Percentiles rank a stretch among this genome's conserved stretches.
Evolutionary conservation across 2,797 vertebrate genomes (phyloP).

Genomic region (Macrochelys suwanniensis): DNA sequence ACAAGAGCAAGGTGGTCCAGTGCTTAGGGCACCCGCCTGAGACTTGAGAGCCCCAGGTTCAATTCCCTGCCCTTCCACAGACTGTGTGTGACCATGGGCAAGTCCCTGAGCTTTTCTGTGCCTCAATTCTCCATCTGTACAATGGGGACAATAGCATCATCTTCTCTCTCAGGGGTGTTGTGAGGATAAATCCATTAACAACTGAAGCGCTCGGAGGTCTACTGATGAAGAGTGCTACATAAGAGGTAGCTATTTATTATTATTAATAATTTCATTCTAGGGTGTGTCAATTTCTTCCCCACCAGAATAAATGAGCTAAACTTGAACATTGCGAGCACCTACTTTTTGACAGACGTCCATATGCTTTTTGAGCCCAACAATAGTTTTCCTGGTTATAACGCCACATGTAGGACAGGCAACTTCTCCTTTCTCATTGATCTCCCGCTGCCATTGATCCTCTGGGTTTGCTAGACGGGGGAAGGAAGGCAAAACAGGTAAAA

Average conservation of each 20-base stretch:
- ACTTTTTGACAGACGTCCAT: conserved; percentile 99
- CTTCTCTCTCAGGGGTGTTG: neutral
- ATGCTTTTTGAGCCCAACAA: conserved; percentile 96
- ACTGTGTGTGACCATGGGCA: neutral
- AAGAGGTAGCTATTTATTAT: neutral
- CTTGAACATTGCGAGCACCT: conserved; percentile 40
- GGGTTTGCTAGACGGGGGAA: conserved; percentile 72
- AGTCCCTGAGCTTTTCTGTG: neutral
- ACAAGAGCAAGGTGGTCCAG: neutral
- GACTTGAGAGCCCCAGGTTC: neutral
- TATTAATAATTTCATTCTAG: neutral
- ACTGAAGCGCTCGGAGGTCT: neutral
- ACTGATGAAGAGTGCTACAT: neutral
- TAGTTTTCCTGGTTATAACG: conserved; percentile 92
- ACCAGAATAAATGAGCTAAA: accelerated
- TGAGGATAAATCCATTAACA: neutral
- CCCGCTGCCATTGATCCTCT: conserved; percentile 91
- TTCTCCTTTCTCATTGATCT: conserved; percentile 92
- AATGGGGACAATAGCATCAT: neutral
- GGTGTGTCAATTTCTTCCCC: accelerated
- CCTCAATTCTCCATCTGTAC: neutral
- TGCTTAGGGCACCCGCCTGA: neutral
- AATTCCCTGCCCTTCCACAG: neutral
- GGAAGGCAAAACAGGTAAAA: conserved; percentile 26
- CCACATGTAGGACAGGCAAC: conserved; percentile 94